phyloP scores from a whole-genome alignment of 2,888 invertebrate genomes.

The Theretra japonica region DNA sequence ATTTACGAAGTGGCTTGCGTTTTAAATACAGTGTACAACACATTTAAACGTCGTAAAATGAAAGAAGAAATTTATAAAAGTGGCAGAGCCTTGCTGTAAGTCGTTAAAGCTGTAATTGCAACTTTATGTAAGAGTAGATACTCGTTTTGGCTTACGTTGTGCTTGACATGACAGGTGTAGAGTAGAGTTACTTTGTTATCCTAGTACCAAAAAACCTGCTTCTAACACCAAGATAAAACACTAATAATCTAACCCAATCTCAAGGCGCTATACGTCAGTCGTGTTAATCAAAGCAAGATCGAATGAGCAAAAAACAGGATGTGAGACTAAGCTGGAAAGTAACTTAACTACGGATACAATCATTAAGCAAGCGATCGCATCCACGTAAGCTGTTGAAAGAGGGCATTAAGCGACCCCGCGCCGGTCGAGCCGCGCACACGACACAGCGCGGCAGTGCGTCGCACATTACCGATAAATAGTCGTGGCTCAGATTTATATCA shows the following conservation, averaged over 20 bases:
- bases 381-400: slow-evolving; percentile 6
- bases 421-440: not conserved
- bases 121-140: no score
- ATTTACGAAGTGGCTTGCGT: no score
- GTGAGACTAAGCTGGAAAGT: slow-evolving; percentile 1
- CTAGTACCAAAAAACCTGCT: no score
- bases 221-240: no score
- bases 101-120: no score
- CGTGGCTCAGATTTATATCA: not conserved
- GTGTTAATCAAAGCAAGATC: not conserved
- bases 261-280: not conserved
- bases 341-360: slow-evolving; percentile 6
- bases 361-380: slow-evolving; percentile 3
- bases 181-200: no score
- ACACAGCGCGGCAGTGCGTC: not conserved
- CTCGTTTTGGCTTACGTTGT: no score
- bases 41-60: no score
- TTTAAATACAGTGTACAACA: no score
- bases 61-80: no score
- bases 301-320: not conserved
- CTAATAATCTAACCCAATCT: not conserved
- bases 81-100: no score
- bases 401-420: slow-evolving; percentile 6
- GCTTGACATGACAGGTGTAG: no score
- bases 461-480: not conserved